These are phyloP conservation scores for Calidris pugnax DNA, from an alignment of 2,113 vertebrate species.

Conservation along the genomic window DNA sequence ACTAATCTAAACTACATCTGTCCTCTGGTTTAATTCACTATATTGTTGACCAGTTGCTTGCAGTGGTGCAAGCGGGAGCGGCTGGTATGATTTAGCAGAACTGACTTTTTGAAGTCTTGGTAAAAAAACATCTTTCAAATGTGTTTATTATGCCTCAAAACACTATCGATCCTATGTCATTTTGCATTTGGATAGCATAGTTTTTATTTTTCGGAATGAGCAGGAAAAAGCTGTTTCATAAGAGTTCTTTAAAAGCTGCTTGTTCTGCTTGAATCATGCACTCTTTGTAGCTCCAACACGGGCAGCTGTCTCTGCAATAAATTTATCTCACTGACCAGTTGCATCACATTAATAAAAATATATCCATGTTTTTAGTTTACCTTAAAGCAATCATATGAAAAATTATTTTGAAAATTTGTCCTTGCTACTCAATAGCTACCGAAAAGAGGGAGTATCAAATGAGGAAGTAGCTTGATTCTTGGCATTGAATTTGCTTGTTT, in stretches of 20 bases:
- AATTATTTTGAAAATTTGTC: not conserved
- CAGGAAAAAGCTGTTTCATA: conserved; percentile 15
- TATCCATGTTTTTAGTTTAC: not conserved
- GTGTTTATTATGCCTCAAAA: not conserved
- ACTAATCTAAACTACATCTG: not conserved
- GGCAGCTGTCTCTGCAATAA: not conserved
- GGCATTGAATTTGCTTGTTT: conserved; percentile 10
- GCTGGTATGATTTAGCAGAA: not conserved
- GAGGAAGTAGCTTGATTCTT: conserved; percentile 17
- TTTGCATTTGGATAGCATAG: not conserved
- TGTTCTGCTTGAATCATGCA: not conserved
- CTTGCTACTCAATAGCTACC: not conserved
- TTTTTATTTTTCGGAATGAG: not conserved
- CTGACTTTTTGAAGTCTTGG: not conserved
- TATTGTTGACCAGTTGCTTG: not conserved
- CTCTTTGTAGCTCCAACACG: not conserved
- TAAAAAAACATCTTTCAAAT: not conserved
- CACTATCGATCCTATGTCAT: not conserved
- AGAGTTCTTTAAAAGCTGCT: conserved; percentile 16
- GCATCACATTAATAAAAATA: not conserved
- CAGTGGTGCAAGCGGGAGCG: not conserved
- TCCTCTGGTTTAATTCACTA: not conserved
- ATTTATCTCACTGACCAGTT: conserved; percentile 13
- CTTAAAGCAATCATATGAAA: not conserved
- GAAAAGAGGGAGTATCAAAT: not conserved